Percentiles rank a stretch among this genome's conserved stretches.
Evolutionary conservation across 92 coral and sea anemone genomes (phyloP).

Genomic region (Paragorgia papillata): DNA sequence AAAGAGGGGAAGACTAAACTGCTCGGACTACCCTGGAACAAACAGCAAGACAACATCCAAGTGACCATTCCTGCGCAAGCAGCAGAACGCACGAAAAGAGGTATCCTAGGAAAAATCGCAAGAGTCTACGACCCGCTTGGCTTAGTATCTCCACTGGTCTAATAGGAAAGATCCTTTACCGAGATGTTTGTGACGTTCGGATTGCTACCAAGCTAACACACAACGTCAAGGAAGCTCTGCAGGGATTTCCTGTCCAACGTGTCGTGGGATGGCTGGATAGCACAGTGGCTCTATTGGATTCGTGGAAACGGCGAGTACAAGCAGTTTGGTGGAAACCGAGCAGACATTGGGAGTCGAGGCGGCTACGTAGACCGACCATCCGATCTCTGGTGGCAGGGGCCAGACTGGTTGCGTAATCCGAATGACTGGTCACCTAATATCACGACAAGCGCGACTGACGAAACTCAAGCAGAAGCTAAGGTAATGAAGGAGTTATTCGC

Average conservation of each 20-base stretch:
- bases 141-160: slow-evolving; percentile 61
- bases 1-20: slow-evolving; percentile 41
- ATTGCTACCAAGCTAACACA: slow-evolving; percentile 49
- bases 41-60: slow-evolving; percentile 21
- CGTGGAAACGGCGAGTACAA: slow-evolving; percentile 64
- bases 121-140: slow-evolving; percentile 70
- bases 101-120: slow-evolving; percentile 58
- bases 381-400: slow-evolving; percentile 78
- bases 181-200: slow-evolving; percentile 61
- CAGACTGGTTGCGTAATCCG: slow-evolving; percentile 66
- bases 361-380: slow-evolving; percentile 50
- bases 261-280: slow-evolving; percentile 70
- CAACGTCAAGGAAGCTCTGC: slow-evolving; percentile 61
- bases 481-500: slow-evolving; percentile 62
- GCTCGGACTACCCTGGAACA: slow-evolving; percentile 46
- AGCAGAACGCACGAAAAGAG: slow-evolving; percentile 58
- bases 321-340: slow-evolving; percentile 70
- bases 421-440: slow-evolving; percentile 63
- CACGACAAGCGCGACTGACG: slow-evolving; percentile 49
- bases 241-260: slow-evolving; percentile 60
- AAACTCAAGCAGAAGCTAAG: slow-evolving; percentile 64
- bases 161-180: slow-evolving; percentile 56
- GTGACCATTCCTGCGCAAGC: slow-evolving; percentile 37
- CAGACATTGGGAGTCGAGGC: slow-evolving; percentile 65
- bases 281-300: slow-evolving; percentile 68